Conservation (phyloP, 2,113 vertebrate species). For the Embiotoca jacksoni region DNA sequence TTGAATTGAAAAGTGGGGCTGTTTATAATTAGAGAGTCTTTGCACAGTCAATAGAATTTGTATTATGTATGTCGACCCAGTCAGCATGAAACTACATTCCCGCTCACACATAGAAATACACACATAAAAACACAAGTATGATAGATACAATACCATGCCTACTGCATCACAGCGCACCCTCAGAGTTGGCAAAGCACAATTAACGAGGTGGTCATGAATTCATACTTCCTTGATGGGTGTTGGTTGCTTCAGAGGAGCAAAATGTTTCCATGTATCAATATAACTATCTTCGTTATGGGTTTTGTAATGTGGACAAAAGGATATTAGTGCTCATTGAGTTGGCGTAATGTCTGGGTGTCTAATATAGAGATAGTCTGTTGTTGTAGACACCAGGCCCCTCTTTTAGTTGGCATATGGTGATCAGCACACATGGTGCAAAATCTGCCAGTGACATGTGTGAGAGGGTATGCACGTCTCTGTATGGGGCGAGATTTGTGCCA, state of each 20-base stretch:
- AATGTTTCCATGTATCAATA: conserved; percentile 21
- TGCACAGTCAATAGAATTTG: conserved; percentile 35
- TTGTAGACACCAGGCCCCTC: conserved; percentile 62
- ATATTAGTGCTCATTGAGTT: conserved; percentile 29
- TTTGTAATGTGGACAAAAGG: conserved; percentile 27
- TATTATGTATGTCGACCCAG: conserved; percentile 19
- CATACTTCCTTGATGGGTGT: not conserved
- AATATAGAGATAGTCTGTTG: conserved; percentile 65
- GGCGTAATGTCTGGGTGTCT: conserved; percentile 57
- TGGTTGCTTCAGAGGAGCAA: conserved; percentile 7
- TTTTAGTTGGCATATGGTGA: conserved; percentile 78
- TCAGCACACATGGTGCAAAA: conserved; percentile 70
- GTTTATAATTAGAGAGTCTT: conserved; percentile 63
- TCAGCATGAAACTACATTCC: not conserved
- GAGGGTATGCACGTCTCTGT: conserved; percentile 58
- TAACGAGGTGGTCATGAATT: not conserved
- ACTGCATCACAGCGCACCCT: not conserved
- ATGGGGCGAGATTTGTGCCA: conserved; percentile 45
- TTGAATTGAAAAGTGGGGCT: conserved; percentile 51
- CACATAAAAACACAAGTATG: not conserved
- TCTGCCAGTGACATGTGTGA: conserved; percentile 75
- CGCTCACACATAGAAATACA: not conserved
- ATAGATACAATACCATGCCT: not conserved
- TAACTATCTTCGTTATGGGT: conserved; percentile 1
- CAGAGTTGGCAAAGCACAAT: not conserved